These are phyloP conservation scores for Sphaeridia pumilis DNA, from an alignment of 2,888 invertebrate genomes.

Conservation along the genomic window DNA sequence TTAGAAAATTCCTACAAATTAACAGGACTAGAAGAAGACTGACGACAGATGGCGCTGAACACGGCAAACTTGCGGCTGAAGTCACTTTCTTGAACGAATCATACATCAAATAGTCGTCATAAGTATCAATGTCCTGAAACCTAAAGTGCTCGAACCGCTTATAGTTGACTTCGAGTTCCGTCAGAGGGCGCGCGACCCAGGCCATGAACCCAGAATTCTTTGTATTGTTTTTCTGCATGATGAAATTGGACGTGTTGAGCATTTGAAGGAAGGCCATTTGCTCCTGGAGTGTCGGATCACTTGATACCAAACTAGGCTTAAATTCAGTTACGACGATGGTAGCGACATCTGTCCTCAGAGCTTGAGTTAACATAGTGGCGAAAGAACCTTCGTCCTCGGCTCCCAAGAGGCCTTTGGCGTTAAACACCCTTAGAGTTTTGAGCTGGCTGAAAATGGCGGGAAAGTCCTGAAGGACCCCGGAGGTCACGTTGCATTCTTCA, in stretches of 20 bases:
- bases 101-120: slow-evolving; percentile 7
- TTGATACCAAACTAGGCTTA: background rate
- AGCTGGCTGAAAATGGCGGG: slow-evolving; percentile 3
- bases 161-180: slow-evolving; percentile 9
- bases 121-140: slow-evolving; percentile 13
- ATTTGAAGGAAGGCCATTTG: background rate
- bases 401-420: no score
- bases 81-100: background rate
- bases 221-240: background rate
- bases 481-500: slow-evolving; percentile 8
- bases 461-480: slow-evolving; percentile 4
- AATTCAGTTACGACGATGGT: slow-evolving; percentile 5
- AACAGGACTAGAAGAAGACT: no score
- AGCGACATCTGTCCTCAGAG: background rate
- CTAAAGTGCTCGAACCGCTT: slow-evolving; percentile 12
- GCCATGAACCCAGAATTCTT: background rate
- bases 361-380: background rate
- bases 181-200: slow-evolving; percentile 1
- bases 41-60: no score
- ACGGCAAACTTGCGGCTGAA: no score
- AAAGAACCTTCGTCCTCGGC: background rate
- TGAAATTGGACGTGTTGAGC: background rate
- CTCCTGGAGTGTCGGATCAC: background rate
- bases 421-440: slow-evolving; percentile 5
- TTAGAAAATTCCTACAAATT: no score